Evolutionary conservation across 1,140 invertebrate species (phyloP).

Genomic region (Anastrepha obliqua): DNA sequence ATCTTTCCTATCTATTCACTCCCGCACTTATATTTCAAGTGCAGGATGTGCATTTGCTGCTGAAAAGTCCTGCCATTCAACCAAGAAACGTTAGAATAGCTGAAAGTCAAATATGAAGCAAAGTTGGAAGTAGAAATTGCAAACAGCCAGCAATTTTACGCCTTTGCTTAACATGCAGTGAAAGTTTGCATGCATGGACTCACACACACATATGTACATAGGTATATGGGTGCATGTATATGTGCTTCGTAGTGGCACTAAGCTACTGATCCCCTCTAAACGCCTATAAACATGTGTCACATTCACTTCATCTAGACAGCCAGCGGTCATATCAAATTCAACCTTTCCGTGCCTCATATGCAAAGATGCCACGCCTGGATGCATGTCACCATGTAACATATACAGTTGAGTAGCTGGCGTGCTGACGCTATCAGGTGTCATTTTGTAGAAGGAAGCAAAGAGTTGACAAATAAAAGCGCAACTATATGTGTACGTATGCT

Average conservation of each 20-base stretch:
- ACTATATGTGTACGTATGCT: no score
- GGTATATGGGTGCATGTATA: neutral
- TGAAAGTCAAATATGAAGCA: neutral
- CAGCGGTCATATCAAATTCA: slow-evolving; percentile 31
- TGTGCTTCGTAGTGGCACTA: no score
- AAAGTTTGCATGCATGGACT: neutral
- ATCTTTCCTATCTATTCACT: neutral
- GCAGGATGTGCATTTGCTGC: slow-evolving; percentile 36
- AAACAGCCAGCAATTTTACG: slow-evolving; percentile 31
- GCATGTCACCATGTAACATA: neutral
- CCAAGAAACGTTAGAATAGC: neutral
- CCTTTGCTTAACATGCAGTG: neutral
- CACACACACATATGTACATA: neutral
- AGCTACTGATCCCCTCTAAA: neutral
- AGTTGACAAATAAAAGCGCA: neutral
- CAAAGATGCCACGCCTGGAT: neutral
- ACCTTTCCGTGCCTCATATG: neutral
- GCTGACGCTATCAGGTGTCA: neutral
- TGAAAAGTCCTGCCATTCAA: slow-evolving; percentile 39
- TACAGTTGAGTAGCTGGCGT: neutral
- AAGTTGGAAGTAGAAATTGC: slow-evolving; percentile 17
- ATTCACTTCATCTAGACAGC: neutral
- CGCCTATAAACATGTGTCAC: slow-evolving; percentile 5
- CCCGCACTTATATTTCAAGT: neutral
- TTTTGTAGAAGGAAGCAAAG: neutral